These are phyloP conservation scores for Prosopocoilus inquinatus DNA, from an alignment of 2,888 invertebrate species.

Conservation along the genomic window DNA sequence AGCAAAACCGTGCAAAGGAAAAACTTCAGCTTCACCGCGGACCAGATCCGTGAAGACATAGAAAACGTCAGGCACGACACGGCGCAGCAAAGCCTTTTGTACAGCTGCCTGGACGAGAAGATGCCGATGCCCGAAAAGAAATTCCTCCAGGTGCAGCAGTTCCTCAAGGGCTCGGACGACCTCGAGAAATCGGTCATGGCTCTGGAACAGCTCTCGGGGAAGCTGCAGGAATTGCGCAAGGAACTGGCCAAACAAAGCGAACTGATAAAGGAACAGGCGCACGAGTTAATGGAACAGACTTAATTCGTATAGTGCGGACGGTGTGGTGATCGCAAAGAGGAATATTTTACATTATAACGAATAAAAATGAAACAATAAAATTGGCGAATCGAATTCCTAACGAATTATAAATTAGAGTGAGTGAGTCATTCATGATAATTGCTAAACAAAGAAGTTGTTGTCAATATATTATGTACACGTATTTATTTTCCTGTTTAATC, in stretches of 20 bases:
- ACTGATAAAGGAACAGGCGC: constrained; percentile 16
- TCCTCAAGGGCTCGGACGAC: constrained; percentile 25
- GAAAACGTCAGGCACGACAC: constrained; percentile 23
- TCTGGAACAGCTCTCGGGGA: constrained; percentile 18
- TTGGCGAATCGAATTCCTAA: not conserved
- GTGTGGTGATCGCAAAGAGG: not conserved
- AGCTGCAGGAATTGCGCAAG: constrained; percentile 18
- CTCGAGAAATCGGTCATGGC: constrained; percentile 23
- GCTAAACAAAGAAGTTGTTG: no score
- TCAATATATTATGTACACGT: no score
- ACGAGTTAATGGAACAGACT: not conserved
- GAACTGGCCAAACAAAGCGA: constrained; percentile 16
- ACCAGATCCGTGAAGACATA: constrained; percentile 31
- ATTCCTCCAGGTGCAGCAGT: constrained; percentile 26
- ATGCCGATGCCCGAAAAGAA: constrained; percentile 23
- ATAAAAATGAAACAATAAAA: not conserved
- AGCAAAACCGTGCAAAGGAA: constrained; percentile 23
- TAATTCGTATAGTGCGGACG: not conserved
- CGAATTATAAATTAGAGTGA: not conserved
- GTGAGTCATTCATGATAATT: not conserved
- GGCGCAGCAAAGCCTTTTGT: constrained; percentile 23
- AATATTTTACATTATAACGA: not conserved
- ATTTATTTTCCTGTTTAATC: no score
- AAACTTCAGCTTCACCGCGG: constrained; percentile 20
- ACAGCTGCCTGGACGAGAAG: constrained; percentile 26